Percentiles rank a stretch among this genome's conserved stretches.
These are phyloP conservation scores for Brachyptera risi DNA, from an alignment of 2,888 invertebrate genomes.

Conservation along the genomic window DNA sequence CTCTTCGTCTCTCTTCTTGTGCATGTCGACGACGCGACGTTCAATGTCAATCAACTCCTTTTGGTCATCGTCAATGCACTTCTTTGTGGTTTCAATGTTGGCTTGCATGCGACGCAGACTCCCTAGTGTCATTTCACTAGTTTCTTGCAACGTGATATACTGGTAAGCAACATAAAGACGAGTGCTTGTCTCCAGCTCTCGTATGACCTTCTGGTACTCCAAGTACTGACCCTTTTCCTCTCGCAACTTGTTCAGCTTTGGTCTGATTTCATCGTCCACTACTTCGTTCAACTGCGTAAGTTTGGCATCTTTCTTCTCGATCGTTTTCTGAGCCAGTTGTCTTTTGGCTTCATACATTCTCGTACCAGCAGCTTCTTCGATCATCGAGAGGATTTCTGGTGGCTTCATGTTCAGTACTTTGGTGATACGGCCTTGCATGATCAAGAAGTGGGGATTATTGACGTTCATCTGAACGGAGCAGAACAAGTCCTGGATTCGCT, in stretches of 20 bases:
- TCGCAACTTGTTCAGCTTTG: constrained; percentile 78
- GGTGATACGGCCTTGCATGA: constrained; percentile 99
- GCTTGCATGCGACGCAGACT: constrained; percentile 37
- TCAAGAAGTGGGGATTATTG: constrained; percentile 98
- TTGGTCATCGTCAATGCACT: constrained; percentile 53
- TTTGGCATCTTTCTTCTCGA: constrained; percentile 90
- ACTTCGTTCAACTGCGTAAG: constrained; percentile 80
- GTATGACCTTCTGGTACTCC: constrained; percentile 73
- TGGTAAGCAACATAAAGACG: constrained; percentile 71
- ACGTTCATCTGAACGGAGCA: constrained; percentile 96
- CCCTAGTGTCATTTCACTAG: constrained; percentile 42
- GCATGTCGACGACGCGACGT: constrained; percentile 56
- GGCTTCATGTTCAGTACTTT: constrained; percentile 99
- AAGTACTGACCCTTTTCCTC: constrained; percentile 79
- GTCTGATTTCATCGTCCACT: constrained; percentile 83
- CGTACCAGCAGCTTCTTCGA: constrained; percentile 98
- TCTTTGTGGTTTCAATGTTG: constrained; percentile 53
- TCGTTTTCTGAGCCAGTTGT: constrained; percentile 75
- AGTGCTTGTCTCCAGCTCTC: constrained; percentile 78
- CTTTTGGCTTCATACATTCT: constrained; percentile 95
- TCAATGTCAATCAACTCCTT: constrained; percentile 54
- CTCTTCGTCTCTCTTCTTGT: constrained; percentile 65
- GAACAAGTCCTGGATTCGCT: constrained; percentile 89
- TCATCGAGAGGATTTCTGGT: constrained; percentile 92
- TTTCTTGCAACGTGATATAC: constrained; percentile 52